Conservation (phyloP, 2,797 vertebrate species). For the Benthosema pterotum region DNA sequence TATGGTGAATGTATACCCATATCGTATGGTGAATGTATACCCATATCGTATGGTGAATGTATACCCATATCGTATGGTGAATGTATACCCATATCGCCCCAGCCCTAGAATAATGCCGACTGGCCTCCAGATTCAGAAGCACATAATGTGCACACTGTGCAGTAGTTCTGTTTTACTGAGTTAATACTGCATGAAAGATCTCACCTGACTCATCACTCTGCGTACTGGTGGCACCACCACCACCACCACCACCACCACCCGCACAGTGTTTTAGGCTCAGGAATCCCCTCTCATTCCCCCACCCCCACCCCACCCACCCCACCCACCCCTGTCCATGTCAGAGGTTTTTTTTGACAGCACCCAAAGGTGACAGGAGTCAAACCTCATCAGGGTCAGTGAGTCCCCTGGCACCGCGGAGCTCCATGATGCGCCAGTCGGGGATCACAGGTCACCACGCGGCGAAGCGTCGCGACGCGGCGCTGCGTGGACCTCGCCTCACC, state of each 20-base stretch:
- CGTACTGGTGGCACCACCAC: constrained; percentile 21
- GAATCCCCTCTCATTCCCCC: constrained; percentile 46
- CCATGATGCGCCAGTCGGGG: constrained; percentile 86
- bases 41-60: too few species aligned
- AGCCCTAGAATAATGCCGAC: too few species aligned
- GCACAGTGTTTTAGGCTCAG: constrained; percentile 68
- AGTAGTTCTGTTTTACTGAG: too few species aligned
- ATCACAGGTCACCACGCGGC: constrained; percentile 81
- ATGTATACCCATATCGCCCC: too few species aligned
- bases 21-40: too few species aligned
- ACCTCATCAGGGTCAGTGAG: constrained; percentile 85
- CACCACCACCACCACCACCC: too few species aligned
- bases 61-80: too few species aligned
- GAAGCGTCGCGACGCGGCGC: too few species aligned
- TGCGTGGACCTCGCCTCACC: constrained; percentile 82
- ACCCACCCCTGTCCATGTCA: constrained; percentile 51
- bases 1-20: too few species aligned
- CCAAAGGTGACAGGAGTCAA: constrained; percentile 90
- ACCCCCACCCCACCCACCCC: constrained; percentile 21
- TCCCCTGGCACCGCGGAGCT: constrained; percentile 79
- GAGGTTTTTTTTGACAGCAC: constrained; percentile 81
- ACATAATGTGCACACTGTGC: too few species aligned
- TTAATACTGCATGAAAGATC: background rate
- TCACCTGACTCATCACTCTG: constrained; percentile 3
- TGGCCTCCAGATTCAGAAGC: too few species aligned